Evolutionary conservation across 2,888 invertebrate species (phyloP).

Genomic region (Caenorhabditis angaria): DNA sequence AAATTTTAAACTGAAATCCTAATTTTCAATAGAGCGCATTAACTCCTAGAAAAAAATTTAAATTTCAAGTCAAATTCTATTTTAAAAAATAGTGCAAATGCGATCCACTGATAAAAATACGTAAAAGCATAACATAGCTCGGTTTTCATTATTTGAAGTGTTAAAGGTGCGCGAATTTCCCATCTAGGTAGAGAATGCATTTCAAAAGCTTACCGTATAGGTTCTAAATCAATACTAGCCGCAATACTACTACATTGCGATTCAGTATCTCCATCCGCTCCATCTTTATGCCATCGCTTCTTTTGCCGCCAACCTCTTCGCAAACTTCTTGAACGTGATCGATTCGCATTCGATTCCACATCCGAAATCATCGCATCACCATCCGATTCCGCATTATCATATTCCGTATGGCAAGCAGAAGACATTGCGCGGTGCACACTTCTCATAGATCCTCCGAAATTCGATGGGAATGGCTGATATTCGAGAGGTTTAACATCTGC

Average conservation of each 20-base stretch:
- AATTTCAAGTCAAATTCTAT: neutral
- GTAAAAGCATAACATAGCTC: neutral
- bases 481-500: slow-evolving; percentile 52
- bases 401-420: slow-evolving; percentile 69
- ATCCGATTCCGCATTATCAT: slow-evolving; percentile 68
- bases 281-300: slow-evolving; percentile 30
- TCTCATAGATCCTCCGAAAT: slow-evolving; percentile 43
- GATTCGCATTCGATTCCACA: slow-evolving; percentile 36
- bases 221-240: slow-evolving; percentile 43
- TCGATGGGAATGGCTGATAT: slow-evolving; percentile 56
- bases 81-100: neutral
- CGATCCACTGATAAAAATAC: neutral
- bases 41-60: too few species aligned
- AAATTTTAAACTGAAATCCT: too few species aligned
- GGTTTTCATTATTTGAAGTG: neutral
- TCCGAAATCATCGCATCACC: slow-evolving; percentile 46
- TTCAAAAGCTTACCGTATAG: slow-evolving; percentile 20
- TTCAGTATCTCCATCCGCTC: slow-evolving; percentile 49
- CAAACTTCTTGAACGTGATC: neutral
- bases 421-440: slow-evolving; percentile 53
- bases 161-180: neutral
- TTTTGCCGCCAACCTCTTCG: slow-evolving; percentile 13
- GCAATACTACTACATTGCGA: slow-evolving; percentile 51
- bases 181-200: neutral
- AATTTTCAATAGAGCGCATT: neutral